phyloP scores from a whole-genome alignment of 37 sponge, comb jelly and placozoan species.

The Haliclona indistincta region DNA sequence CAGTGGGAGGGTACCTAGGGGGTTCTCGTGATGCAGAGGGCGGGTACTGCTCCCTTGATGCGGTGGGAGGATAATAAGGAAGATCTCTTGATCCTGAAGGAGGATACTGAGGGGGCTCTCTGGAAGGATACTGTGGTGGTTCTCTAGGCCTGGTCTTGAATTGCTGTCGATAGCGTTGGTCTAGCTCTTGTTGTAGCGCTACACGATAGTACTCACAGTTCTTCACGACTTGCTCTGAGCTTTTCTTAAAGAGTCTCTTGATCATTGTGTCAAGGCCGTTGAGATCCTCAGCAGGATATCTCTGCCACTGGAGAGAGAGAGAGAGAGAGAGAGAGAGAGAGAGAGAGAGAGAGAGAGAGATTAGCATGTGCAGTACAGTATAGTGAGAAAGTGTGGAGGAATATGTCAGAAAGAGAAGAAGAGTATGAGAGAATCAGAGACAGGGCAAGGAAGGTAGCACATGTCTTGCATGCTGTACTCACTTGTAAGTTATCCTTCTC shows the following conservation, averaged over 20 bases:
- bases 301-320: constrained; percentile 52
- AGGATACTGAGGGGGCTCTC: neutral
- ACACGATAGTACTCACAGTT: constrained; percentile 76
- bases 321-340: neutral
- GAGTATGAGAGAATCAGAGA: too few species aligned
- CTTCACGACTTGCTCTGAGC: constrained; percentile 73
- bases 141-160: neutral
- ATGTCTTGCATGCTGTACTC: neutral
- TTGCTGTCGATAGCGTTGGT: constrained; percentile 19
- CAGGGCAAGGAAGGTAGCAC: too few species aligned
- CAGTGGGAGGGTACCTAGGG: too few species aligned
- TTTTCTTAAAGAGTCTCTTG: constrained; percentile 83
- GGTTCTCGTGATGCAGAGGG: too few species aligned
- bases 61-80: too few species aligned
- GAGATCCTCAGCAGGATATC: constrained; percentile 67
- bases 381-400: neutral
- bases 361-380: neutral
- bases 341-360: neutral
- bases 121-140: neutral
- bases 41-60: too few species aligned
- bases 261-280: constrained; percentile 79
- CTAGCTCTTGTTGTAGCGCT: constrained; percentile 59
- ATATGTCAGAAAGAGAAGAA: too few species aligned
- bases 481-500: constrained; percentile 40
- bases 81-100: too few species aligned